phyloP scores from a whole-genome alignment of 2,113 vertebrate species.

The Barbus barbus region DNA sequence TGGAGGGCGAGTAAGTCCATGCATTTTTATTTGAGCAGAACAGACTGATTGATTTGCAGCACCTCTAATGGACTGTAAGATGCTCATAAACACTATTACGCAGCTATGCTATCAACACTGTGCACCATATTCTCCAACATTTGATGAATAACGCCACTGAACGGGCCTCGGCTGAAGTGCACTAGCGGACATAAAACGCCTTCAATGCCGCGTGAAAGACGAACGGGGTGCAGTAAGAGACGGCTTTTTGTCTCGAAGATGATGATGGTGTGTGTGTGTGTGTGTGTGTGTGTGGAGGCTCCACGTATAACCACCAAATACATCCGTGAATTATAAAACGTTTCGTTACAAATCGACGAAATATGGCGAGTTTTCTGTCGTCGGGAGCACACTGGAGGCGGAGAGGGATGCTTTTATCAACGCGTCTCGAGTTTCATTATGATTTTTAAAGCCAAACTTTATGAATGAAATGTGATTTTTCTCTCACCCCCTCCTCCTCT shows the following conservation, averaged over 20 bases:
- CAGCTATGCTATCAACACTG: constrained; percentile 70
- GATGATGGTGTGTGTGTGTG: constrained; percentile 1
- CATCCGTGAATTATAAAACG: constrained; percentile 72
- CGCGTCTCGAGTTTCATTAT: constrained; percentile 82
- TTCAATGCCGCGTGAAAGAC: constrained; percentile 51
- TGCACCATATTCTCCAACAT: constrained; percentile 66
- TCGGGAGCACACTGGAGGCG: constrained; percentile 59
- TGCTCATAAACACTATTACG: constrained; percentile 73
- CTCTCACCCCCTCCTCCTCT: constrained; percentile 64
- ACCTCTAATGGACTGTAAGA: constrained; percentile 51
- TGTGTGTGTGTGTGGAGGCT: constrained; percentile 26
- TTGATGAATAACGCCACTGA: constrained; percentile 62
- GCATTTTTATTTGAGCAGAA: constrained; percentile 68
- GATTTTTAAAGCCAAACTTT: constrained; percentile 87
- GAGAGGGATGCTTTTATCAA: constrained; percentile 75
- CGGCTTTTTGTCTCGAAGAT: constrained; percentile 60
- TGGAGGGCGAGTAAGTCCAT: constrained; percentile 85
- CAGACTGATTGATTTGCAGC: constrained; percentile 29
- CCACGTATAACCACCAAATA: constrained; percentile 51
- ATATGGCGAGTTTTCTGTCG: constrained; percentile 72
- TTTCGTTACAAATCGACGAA: constrained; percentile 59
- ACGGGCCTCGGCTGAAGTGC: constrained; percentile 58
- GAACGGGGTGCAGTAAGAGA: constrained; percentile 57
- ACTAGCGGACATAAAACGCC: constrained; percentile 42
- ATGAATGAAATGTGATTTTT: constrained; percentile 87